Evolutionary conservation across 2,797 vertebrate species (phyloP).

Genomic region (Lemur catta): DNA sequence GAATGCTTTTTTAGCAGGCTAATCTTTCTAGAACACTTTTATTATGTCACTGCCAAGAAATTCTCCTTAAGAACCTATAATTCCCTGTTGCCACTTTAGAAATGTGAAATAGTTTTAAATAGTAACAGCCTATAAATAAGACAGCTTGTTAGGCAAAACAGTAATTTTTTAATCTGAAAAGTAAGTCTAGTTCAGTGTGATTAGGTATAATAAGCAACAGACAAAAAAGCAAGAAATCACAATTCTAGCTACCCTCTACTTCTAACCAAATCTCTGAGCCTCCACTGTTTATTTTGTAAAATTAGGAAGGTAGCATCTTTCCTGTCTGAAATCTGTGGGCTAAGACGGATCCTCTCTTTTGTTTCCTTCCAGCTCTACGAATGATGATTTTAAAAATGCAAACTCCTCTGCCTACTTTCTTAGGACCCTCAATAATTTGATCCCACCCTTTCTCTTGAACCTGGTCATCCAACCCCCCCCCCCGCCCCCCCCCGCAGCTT

Average conservation of each 20-base stretch:
- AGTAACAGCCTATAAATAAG: slow-evolving; percentile 65
- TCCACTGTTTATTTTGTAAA: not conserved
- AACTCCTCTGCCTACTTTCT: not conserved
- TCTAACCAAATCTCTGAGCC: not conserved
- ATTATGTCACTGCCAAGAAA: slow-evolving; percentile 53
- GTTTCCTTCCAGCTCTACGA: not conserved
- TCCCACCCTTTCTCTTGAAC: not conserved
- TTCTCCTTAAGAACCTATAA: slow-evolving; percentile 59
- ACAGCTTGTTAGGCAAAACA: slow-evolving; percentile 25
- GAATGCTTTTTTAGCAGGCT: slow-evolving; percentile 31
- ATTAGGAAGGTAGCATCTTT: not conserved
- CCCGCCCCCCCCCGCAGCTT: not conserved
- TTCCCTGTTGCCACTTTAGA: slow-evolving; percentile 53
- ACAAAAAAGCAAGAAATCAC: not conserved
- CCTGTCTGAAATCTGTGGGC: not conserved
- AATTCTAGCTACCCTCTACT: not conserved
- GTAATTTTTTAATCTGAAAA: slow-evolving; percentile 50
- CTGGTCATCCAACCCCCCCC: not conserved
- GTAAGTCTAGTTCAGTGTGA: not conserved
- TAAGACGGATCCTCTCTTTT: not conserved
- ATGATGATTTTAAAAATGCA: not conserved
- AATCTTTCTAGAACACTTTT: slow-evolving; percentile 61
- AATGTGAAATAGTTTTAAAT: slow-evolving; percentile 54
- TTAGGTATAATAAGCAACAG: not conserved
- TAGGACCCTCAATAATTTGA: not conserved